Conservation (phyloP, 2,797 vertebrate species). For the Tragopan temminckii region DNA sequence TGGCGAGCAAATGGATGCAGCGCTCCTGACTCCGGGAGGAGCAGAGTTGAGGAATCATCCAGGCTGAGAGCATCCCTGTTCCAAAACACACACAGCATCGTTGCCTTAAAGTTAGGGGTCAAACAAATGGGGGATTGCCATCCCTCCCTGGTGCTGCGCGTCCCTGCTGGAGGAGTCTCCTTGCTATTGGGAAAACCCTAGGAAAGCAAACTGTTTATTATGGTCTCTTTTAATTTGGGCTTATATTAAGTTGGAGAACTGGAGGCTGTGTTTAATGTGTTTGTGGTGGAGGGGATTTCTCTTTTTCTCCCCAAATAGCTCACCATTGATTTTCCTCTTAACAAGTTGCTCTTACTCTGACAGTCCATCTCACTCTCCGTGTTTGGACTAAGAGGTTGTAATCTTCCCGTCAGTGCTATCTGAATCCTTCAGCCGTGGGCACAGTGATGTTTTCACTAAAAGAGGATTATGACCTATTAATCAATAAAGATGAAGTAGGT, state of each 20-base stretch:
- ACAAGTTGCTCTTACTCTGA: slow-evolving; percentile 39
- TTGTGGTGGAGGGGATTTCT: slow-evolving; percentile 20
- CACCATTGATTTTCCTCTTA: slow-evolving; percentile 56
- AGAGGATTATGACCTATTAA: slow-evolving; percentile 63
- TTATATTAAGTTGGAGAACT: slow-evolving; percentile 6
- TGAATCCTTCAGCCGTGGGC: slow-evolving; percentile 23
- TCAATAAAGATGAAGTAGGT: slow-evolving; percentile 54
- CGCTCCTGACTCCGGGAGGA: background rate
- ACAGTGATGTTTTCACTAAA: slow-evolving; percentile 44
- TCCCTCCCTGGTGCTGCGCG: background rate
- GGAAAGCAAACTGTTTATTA: slow-evolving; percentile 68
- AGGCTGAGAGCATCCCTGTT: background rate
- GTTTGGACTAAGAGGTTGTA: slow-evolving; percentile 20
- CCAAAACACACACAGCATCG: background rate
- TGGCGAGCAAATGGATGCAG: background rate
- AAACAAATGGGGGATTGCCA: background rate
- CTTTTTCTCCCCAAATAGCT: slow-evolving; percentile 17
- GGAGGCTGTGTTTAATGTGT: slow-evolving; percentile 57
- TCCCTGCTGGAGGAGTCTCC: background rate
- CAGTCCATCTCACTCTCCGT: background rate
- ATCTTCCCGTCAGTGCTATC: background rate
- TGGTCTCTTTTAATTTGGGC: slow-evolving; percentile 50
- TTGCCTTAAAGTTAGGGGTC: background rate
- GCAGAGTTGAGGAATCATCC: background rate
- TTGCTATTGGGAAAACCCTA: slow-evolving; percentile 40